These are phyloP conservation scores for Nerophis ophidion DNA, from an alignment of 2,113 vertebrate species.

Conservation along the genomic window DNA sequence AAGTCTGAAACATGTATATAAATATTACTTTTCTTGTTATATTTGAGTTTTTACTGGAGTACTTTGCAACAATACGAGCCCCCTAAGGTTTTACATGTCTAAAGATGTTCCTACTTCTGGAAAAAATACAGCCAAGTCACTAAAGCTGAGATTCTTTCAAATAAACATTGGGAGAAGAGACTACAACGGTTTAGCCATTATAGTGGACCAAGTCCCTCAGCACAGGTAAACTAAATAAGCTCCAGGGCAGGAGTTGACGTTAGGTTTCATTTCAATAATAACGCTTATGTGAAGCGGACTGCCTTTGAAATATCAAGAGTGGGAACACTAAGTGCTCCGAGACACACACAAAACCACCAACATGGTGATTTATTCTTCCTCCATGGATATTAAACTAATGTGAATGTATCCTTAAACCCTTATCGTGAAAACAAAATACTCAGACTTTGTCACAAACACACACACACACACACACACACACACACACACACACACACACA, in stretches of 20 bases:
- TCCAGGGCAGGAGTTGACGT: conserved; percentile 40
- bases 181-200: conserved; percentile 39
- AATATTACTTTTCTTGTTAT: too few relatives aligned
- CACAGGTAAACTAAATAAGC: conserved; percentile 36
- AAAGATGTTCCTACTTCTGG: conserved; percentile 1
- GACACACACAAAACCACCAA: not conserved
- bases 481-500: conserved; percentile 9
- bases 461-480: conserved; percentile 6
- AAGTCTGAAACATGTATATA: too few relatives aligned
- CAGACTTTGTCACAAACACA: conserved; percentile 7
- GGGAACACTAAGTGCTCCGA: conserved; percentile 9
- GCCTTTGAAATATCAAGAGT: conserved; percentile 19
- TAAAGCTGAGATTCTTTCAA: conserved; percentile 28
- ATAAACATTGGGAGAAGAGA: conserved; percentile 29
- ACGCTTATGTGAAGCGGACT: conserved; percentile 18
- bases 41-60: too few relatives aligned
- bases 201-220: conserved; percentile 33
- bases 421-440: not conserved
- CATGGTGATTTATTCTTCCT: conserved; percentile 1
- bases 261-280: conserved; percentile 50
- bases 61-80: too few relatives aligned
- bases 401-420: conserved; percentile 8
- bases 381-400: conserved; percentile 6
- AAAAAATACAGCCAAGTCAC: conserved; percentile 34
- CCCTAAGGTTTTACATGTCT: too few relatives aligned